Percentiles rank a stretch among this genome's conserved stretches.
phyloP scores from a whole-genome alignment of 2,113 vertebrate species.

The Phaethornis superciliosus region DNA sequence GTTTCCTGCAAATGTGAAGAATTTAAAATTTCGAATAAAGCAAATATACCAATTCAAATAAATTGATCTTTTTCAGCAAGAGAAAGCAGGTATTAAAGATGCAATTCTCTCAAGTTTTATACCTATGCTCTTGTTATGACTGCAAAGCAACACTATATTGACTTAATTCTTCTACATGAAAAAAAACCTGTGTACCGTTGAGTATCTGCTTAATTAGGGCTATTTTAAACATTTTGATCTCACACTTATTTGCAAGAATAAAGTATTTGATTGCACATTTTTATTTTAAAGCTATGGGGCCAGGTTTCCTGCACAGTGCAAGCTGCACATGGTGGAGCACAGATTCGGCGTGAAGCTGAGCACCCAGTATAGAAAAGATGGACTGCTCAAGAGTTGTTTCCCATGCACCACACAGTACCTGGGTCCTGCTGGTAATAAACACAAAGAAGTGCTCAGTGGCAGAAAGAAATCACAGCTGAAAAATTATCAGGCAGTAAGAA shows the following conservation, averaged over 20 bases:
- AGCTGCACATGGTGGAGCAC: rapidly evolving
- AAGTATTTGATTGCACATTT: neutral
- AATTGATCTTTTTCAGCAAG: neutral
- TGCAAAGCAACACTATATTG: neutral
- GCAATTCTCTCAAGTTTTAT: constrained; percentile 37
- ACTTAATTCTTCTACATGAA: neutral
- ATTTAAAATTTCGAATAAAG: constrained; percentile 49
- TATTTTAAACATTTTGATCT: neutral
- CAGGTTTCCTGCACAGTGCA: neutral
- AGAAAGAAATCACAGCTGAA: neutral
- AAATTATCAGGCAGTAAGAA: rapidly evolving
- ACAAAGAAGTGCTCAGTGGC: neutral
- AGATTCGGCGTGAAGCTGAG: neutral
- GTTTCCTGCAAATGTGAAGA: constrained; percentile 19
- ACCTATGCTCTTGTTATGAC: neutral
- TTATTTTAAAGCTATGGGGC: neutral
- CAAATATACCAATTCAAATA: constrained; percentile 26
- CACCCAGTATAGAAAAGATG: neutral
- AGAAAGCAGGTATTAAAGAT: constrained; percentile 5
- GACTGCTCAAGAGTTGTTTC: neutral
- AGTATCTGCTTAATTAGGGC: neutral
- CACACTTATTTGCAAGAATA: neutral
- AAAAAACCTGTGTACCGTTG: neutral
- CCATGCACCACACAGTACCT: neutral
- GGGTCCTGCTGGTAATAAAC: neutral